Evolutionary conservation across 2,888 invertebrate genomes (phyloP).

Genomic region (Carpatolechia fugitivella): DNA sequence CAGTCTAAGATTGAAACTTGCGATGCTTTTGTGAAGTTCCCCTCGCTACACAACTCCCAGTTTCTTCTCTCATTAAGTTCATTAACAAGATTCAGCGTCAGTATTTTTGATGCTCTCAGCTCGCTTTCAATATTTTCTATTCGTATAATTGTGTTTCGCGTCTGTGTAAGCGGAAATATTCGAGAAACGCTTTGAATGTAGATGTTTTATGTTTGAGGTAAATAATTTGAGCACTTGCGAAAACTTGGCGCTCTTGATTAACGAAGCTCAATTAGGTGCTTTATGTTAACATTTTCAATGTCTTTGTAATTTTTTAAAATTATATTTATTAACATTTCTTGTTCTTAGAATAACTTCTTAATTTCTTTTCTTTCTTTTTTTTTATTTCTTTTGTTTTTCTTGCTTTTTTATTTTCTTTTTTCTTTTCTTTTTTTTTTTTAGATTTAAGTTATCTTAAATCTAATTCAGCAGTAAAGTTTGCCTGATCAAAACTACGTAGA

Average conservation of each 20-base stretch:
- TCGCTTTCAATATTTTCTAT: conserved; percentile 69
- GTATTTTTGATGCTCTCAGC: conserved; percentile 65
- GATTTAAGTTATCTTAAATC: too few relatives aligned
- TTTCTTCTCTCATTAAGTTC: conserved; percentile 72
- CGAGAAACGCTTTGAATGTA: conserved; percentile 68
- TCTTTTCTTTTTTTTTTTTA: too few relatives aligned
- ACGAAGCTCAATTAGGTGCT: conserved; percentile 70
- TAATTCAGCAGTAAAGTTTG: not conserved
- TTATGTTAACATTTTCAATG: conserved; percentile 63
- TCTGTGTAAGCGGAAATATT: conserved; percentile 70
- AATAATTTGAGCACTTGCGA: conserved; percentile 74
- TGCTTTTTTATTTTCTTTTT: not conserved
- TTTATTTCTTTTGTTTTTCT: too few relatives aligned
- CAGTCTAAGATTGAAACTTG: conserved; percentile 61
- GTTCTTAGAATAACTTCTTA: not conserved
- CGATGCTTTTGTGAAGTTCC: conserved; percentile 57
- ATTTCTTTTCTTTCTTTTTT: too few relatives aligned
- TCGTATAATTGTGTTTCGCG: conserved; percentile 57
- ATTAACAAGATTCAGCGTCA: conserved; percentile 69
- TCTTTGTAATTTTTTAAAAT: conserved; percentile 42
- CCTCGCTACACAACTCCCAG: conserved; percentile 51
- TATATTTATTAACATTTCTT: not conserved
- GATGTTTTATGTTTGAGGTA: conserved; percentile 74
- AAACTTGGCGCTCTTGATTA: conserved; percentile 74
- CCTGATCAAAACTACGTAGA: conserved; percentile 1